Base-by-base conservation (phyloP, 2,888 invertebrate species). In the Prosapia bicincta region DNA sequence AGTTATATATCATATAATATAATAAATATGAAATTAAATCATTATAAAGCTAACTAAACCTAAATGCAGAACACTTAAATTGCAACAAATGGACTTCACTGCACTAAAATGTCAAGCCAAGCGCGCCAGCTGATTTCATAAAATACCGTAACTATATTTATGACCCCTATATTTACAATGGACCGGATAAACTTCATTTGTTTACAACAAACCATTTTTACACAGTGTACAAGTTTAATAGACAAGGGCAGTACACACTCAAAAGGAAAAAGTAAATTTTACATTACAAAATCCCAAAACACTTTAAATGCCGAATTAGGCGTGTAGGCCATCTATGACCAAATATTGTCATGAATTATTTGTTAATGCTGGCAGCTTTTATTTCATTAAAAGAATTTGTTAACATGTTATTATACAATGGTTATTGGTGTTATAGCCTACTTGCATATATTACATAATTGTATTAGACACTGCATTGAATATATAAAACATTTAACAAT, bases 161-260 rank as follows among this genome's bases (percentile, higher is more conserved):
- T 54, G 54, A 54, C 54, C 54, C 54, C 54, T 54, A 54, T 54
- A 54, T 54, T 54, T 54, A 54, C 54, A 54, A 54, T 54, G 54
- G 54, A 54, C 54, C 54, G 20, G 54, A 54, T 54, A 20, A 10
- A 54, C 13, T 54, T 54, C 54, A 54, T 20, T 54, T 20, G 54
- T 54, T 54, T 20, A 54, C 54, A 54, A 54, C 54, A 54, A 20
- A 20, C n/a, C 54, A 54, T 54, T 20, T 54, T 20, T 54, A 54
- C 54, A 54, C 54, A 54, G 54, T 54, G n/a, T 54, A 54, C 54
- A 54, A 20, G 54, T 54, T 54, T 54, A 54, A 20, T 54, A 54
- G 54, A 9, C 54, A 20, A 54, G 54, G 54, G n/a, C 5, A 5
- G 20, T 20, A 3, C 54, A 54, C 54, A 54, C 20, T 54, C 20